Percentiles rank a stretch among this genome's conserved stretches.
These are phyloP conservation scores for Drosophila greeni DNA, from an alignment of 2,888 invertebrate species.

Conservation along the genomic window DNA sequence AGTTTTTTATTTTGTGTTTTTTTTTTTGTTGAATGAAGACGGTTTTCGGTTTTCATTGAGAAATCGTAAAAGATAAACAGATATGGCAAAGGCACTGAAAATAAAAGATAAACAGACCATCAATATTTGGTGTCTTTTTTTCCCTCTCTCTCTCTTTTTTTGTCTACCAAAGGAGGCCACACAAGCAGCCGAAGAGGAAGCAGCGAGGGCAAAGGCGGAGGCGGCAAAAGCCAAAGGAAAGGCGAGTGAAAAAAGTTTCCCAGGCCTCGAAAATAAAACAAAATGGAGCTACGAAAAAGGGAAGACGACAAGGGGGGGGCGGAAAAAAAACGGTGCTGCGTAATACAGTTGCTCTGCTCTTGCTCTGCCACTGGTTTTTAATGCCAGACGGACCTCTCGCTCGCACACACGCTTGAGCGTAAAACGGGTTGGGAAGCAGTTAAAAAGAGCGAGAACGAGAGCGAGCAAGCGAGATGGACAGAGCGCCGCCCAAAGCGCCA, in stretches of 20 bases:
- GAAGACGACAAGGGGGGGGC: conserved; percentile 16
- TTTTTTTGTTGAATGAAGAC: conserved; percentile 68
- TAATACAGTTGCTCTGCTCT: conserved; percentile 70
- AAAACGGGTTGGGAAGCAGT: conserved; percentile 69
- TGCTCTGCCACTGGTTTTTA: conserved; percentile 71
- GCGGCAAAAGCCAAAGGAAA: conserved; percentile 50
- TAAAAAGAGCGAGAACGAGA: conserved; percentile 52
- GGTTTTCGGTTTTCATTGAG: conserved; percentile 69
- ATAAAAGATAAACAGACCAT: conserved; percentile 69
- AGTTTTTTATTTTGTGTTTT: conserved; percentile 25
- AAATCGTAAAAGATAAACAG: conserved; percentile 39
- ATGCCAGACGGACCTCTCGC: conserved; percentile 18
- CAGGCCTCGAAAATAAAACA: conserved; percentile 54
- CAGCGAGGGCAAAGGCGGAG: conserved; percentile 39
- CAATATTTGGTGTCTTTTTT: conserved; percentile 44
- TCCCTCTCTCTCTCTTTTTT: not conserved
- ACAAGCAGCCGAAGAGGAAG: conserved; percentile 51
- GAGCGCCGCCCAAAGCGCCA: conserved; percentile 65
- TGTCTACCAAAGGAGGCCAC: conserved; percentile 62
- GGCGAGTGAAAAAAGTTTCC: conserved; percentile 61
- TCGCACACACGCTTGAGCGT: conserved; percentile 21
- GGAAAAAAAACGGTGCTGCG: conserved; percentile 64
- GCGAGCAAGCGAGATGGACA: conserved; percentile 45
- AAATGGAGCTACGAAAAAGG: conserved; percentile 27
- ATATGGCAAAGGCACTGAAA: conserved; percentile 38